Conservation (phyloP, 2,113 vertebrate species). For the Pongo pygmaeus region DNA sequence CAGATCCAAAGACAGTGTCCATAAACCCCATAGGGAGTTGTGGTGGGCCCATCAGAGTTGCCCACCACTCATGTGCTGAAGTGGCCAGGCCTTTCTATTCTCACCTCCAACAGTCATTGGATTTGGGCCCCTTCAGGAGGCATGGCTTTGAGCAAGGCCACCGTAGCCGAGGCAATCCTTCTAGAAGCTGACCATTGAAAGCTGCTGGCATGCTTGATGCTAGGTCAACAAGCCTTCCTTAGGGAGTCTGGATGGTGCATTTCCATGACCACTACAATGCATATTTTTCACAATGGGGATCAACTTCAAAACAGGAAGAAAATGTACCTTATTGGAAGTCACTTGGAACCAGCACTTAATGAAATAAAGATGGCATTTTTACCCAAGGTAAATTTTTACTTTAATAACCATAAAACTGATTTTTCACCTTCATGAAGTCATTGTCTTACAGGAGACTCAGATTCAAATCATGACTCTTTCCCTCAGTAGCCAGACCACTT, state of each 20-base stretch:
- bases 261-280: not conserved
- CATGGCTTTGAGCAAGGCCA: not conserved
- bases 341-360: not conserved
- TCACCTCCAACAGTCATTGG: not conserved
- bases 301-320: not conserved
- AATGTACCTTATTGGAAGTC: not conserved
- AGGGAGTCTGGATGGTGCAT: not conserved
- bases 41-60: rapidly evolving
- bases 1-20: not conserved
- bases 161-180: not conserved
- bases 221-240: not conserved
- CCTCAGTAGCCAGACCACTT: not conserved
- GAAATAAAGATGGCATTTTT: not conserved
- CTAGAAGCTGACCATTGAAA: not conserved
- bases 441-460: not conserved
- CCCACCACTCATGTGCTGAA: not conserved
- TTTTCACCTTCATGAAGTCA: not conserved
- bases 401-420: not conserved
- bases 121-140: not conserved
- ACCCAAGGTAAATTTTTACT: not conserved
- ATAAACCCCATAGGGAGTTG: not conserved
- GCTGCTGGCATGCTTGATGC: too few species aligned
- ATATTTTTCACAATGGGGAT: not conserved
- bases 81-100: not conserved
- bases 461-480: not conserved